phyloP scores from a whole-genome alignment of 2,888 invertebrate genomes.

The Lasioglossum morio region DNA sequence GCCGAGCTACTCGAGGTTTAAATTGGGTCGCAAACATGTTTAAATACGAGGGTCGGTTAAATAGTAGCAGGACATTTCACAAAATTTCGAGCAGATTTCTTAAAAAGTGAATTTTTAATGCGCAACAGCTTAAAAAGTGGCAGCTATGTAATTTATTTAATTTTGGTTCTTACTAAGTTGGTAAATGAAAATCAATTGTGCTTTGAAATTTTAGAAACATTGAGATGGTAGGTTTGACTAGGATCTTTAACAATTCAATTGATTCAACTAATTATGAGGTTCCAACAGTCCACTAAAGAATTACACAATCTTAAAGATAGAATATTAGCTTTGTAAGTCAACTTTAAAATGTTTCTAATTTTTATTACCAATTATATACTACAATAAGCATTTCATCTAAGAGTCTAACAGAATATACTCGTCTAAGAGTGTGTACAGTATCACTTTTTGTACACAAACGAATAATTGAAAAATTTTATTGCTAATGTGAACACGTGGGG shows the following conservation, averaged over 20 bases:
- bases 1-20: not conserved
- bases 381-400: too few species aligned
- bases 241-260: not conserved
- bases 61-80: not conserved
- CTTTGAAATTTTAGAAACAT: not conserved
- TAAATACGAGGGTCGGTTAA: not conserved
- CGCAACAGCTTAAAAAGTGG: too few species aligned
- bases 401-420: too few species aligned
- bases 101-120: not conserved
- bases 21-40: not conserved
- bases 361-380: too few species aligned
- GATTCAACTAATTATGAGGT: not conserved
- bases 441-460: not conserved
- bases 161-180: not conserved
- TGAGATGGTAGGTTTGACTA: not conserved
- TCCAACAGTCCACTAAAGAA: not conserved
- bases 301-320: not conserved
- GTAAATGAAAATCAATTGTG: not conserved
- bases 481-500: not conserved
- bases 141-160: not conserved
- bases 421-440: not conserved
- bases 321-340: too few species aligned
- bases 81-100: not conserved
- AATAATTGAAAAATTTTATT: not conserved
- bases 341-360: not conserved